Evolutionary conservation across 2,113 vertebrate species (phyloP), one percentile per base, ranked within the genome.

Genomic region (Pelusios castaneus): DNA sequence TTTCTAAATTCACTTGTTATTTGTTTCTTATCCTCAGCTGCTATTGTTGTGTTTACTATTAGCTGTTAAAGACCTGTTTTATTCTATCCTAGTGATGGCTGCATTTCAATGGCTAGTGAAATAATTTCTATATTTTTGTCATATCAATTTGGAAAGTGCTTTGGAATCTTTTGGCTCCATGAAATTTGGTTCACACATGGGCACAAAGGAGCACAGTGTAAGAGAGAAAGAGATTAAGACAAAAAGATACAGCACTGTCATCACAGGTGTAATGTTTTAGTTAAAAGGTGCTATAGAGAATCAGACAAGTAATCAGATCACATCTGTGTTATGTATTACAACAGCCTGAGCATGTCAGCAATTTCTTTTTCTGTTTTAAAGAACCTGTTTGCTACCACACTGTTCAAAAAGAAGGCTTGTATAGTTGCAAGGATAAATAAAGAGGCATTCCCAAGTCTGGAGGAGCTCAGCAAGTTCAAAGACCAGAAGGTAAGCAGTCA

Each of bases 331-430:
- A 54, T 19, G 47, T 21, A 11, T 10, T 78, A n/a, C 5, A 45
- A 77, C 77, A 47, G 22, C 1, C 52, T 58, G 14, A 10, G 27
- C 7, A 47, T 78, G 24, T 52, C 21, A 83, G 25, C 5, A 21
- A 3, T 54, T 52, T 93, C 63, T 80, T 52, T 8, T 41, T 89
- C 27, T 85, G 38, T 85, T 76, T 91, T 89, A 80, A 90, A 97
- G 97, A 87, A 41, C 10, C 91, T 96, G 49, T 86, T 96, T 86
- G 93, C 5, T 3, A 91, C 84, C 80, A 95, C 96, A 27, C 87
- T 96, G 7, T 96, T 90, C 60, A 85, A 51, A 60, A 94, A 96
- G 93, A 97, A 83, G 80, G 95, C 82, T 55, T 98, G 95, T 51
- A 86, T 96, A 21, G 84, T 97, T 88, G 82, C 75, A 49, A 86